Evolutionary conservation across 2,113 vertebrate genomes (phyloP).

Genomic region (Numenius arquata): DNA sequence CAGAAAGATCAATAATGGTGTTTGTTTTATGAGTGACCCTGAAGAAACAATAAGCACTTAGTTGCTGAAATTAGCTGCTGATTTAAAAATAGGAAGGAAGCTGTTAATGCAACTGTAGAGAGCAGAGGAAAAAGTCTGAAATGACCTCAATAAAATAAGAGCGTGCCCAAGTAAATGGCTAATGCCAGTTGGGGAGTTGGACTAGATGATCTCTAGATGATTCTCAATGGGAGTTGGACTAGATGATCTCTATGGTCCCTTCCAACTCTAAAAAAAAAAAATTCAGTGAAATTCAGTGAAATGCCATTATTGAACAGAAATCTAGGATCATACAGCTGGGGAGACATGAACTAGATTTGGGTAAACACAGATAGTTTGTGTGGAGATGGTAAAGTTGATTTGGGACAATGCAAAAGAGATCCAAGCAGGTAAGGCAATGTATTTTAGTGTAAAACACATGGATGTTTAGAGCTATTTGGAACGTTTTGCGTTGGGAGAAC

Average conservation of each 20-base stretch:
- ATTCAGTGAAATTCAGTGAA: too few relatives aligned
- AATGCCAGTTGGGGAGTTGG: too few relatives aligned
- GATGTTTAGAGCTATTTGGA: not conserved
- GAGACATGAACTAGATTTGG: not conserved
- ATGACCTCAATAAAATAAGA: constrained; percentile 53
- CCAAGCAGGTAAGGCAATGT: not conserved
- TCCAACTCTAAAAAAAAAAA: too few relatives aligned
- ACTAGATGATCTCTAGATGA: too few relatives aligned
- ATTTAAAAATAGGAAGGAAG: constrained; percentile 65
- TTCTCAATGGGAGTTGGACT: too few relatives aligned
- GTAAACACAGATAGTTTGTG: not conserved
- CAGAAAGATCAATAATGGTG: constrained; percentile 52
- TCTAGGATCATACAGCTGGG: not conserved
- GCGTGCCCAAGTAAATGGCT: not conserved
- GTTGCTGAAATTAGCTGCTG: constrained; percentile 62
- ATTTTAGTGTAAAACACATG: not conserved
- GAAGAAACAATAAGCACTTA: constrained; percentile 63
- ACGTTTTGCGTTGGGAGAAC: not conserved
- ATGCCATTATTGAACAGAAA: constrained; percentile 3
- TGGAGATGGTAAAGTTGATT: not conserved
- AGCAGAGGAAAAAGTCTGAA: constrained; percentile 2
- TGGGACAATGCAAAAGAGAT: not conserved
- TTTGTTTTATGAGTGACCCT: constrained; percentile 63
- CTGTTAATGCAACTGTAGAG: constrained; percentile 36
- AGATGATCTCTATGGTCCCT: too few relatives aligned